Evolutionary conservation across 2,113 vertebrate species (phyloP), one percentile per base, ranked within the genome.

Genomic region (Sclerurus mexicanus): DNA sequence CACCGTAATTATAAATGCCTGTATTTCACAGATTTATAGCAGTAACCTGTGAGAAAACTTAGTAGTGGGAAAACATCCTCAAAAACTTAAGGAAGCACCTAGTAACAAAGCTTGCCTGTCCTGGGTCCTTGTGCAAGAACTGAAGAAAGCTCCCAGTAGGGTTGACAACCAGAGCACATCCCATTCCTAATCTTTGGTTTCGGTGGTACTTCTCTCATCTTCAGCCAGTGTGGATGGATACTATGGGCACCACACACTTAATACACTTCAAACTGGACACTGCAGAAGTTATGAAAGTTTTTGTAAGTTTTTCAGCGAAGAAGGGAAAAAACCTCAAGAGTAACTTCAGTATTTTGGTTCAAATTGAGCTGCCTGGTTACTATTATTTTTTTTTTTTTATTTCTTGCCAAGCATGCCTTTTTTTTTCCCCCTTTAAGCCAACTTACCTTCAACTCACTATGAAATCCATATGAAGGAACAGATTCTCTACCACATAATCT

Each of bases 131-230:
- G 7, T 6, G 40, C 7, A 53, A 59, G 55, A 53, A 18, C 21
- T 35, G 42, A 53, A 35, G 14, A 37, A 68, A 92, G 31, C 5
- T 20, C 5, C 12, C 35, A 12, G 11, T 4, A 35, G 2, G 40
- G n/a, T 1, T 0, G 0, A 25, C 9, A 21, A 44, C n/a, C 46
- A n/a, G 25, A 49, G 46, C 14, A 71, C 42, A 22, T 14, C 49
- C 17, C 44, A 28, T 31, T 46, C 22, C 9, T 30, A 11, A 60
- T 12, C 37, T 23, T 2, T 4, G 4, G 39, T 46, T 42, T 64
- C 66, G 60, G 27, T 6, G 18, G 27, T 24, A 39, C 14, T 42
- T 55, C 59, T 33, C 15, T n/a, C 42, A 37, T 37, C 62, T 53
- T 62, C n/a, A 84, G 72, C 19, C 50, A 44, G 28, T 2, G 27